These are phyloP conservation scores for Drosophila saltans DNA, from an alignment of 1,140 invertebrate species.

Conservation along the genomic window DNA sequence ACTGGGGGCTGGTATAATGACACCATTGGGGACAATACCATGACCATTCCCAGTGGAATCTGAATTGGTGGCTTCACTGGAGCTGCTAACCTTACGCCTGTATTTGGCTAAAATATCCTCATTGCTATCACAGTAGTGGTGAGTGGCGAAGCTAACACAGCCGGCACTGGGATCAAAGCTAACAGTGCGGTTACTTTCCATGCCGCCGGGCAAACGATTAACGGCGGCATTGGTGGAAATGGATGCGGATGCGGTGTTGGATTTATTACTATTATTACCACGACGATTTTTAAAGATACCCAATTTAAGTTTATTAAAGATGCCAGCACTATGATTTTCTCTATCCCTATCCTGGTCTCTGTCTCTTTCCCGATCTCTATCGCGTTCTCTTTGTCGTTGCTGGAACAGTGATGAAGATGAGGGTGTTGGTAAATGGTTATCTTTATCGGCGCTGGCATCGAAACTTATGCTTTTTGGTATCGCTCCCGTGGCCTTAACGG, in stretches of 20 bases:
- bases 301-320: constrained; percentile 88
- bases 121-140: constrained; percentile 82
- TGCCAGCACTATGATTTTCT: constrained; percentile 72
- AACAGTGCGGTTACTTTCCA: constrained; percentile 50
- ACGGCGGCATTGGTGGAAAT: no score
- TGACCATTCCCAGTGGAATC: constrained; percentile 78
- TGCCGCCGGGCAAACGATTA: constrained; percentile 19
- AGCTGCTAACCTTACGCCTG: constrained; percentile 89
- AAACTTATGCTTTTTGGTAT: constrained; percentile 97
- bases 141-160: constrained; percentile 42
- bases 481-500: constrained; percentile 88
- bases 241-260: constrained; percentile 31
- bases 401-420: constrained; percentile 25
- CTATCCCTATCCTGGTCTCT: constrained; percentile 30
- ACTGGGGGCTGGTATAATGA: not conserved
- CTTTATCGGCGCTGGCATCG: constrained; percentile 93
- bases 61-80: constrained; percentile 84
- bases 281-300: constrained; percentile 87
- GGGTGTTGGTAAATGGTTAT: constrained; percentile 34
- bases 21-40: not conserved
- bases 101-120: constrained; percentile 99
- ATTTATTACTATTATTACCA: constrained; percentile 83
- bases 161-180: constrained; percentile 71
- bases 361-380: constrained; percentile 22
- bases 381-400: constrained; percentile 27